phyloP scores from a whole-genome alignment of 2,888 invertebrate species.

The Melanostoma mellinum region DNA sequence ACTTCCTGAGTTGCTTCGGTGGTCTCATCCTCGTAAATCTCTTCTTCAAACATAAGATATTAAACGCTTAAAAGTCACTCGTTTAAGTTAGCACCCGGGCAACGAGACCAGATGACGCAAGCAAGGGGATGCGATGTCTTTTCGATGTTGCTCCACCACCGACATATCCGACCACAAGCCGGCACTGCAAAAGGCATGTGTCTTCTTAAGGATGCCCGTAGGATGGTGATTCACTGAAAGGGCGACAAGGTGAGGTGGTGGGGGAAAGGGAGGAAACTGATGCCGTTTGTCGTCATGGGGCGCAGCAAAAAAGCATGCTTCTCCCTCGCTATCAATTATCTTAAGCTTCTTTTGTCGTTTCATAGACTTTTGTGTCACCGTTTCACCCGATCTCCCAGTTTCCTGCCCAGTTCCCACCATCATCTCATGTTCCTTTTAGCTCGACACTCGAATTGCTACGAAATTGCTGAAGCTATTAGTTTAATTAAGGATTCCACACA shows the following conservation, averaged over 20 bases:
- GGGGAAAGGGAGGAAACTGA: background rate
- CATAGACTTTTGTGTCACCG: constrained; percentile 63
- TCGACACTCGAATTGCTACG: constrained; percentile 45
- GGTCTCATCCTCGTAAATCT: constrained; percentile 71
- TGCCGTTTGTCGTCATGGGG: constrained; percentile 24
- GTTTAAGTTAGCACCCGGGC: constrained; percentile 49
- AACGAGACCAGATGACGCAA: background rate
- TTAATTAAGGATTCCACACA: constrained; percentile 73
- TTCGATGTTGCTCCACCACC: constrained; percentile 37
- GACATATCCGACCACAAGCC: constrained; percentile 59
- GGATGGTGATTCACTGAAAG: background rate
- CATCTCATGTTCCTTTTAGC: constrained; percentile 22
- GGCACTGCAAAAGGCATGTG: constrained; percentile 47
- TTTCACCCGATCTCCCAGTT: constrained; percentile 2
- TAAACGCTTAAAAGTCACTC: constrained; percentile 72
- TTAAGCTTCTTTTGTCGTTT: constrained; percentile 71
- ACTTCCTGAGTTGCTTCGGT: constrained; percentile 26
- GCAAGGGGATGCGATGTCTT: constrained; percentile 32
- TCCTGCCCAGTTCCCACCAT: background rate
- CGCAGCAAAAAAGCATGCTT: constrained; percentile 19
- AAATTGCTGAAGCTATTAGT: constrained; percentile 71
- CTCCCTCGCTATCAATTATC: constrained; percentile 72
- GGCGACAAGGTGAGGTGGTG: constrained; percentile 5
- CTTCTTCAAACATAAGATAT: constrained; percentile 66
- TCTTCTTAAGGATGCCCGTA: constrained; percentile 40